These are phyloP conservation scores for Rhagoletis zephyria DNA, from an alignment of 1,140 invertebrate genomes.

Conservation along the genomic window DNA sequence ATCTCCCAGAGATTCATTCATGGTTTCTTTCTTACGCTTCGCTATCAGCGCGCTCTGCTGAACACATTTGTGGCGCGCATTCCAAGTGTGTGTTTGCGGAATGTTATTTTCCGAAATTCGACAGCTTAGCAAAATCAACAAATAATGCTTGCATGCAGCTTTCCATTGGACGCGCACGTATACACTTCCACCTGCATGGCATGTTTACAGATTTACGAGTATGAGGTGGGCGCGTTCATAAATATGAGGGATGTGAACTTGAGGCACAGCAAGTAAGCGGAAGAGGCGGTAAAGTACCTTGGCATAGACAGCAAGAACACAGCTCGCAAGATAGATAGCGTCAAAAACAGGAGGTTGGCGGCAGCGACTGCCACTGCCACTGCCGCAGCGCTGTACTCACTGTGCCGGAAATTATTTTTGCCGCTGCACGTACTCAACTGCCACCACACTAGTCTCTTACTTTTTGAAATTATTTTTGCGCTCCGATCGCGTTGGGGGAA, in stretches of 20 bases:
- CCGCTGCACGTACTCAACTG: neutral
- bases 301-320: neutral
- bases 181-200: neutral
- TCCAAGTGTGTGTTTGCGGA: neutral
- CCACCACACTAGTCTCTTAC: neutral
- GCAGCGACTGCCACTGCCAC: neutral
- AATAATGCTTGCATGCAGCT: neutral
- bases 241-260: neutral
- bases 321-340: neutral
- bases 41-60: neutral
- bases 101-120: slow-evolving; percentile 17
- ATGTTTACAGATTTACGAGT: no score
- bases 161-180: neutral
- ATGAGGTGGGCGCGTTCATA: no score
- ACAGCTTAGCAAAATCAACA: slow-evolving; percentile 7
- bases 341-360: neutral
- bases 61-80: neutral
- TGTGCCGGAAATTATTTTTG: slow-evolving; percentile 23
- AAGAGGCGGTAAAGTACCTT: slow-evolving; percentile 25
- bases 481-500: neutral
- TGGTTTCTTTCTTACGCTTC: neutral
- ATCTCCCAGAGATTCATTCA: neutral
- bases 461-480: neutral
- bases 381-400: neutral
- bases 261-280: slow-evolving; percentile 21